Evolutionary conservation across 1,140 invertebrate species (phyloP).

Genomic region (Wiebesia pumilae): DNA sequence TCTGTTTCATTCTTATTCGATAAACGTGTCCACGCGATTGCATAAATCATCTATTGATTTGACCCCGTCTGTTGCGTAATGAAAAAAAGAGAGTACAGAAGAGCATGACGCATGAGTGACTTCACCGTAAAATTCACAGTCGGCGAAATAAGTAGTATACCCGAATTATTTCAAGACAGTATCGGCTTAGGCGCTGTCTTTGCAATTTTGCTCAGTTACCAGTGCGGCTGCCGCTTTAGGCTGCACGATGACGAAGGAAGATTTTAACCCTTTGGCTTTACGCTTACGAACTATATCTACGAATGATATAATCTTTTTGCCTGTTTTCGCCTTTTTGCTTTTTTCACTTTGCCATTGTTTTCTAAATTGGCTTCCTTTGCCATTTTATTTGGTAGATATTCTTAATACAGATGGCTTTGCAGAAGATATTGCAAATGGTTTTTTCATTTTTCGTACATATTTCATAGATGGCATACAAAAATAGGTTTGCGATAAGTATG

Average conservation of each 20-base stretch:
- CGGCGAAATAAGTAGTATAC: conserved; percentile 4
- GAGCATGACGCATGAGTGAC: not conserved
- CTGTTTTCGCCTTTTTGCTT: conserved; percentile 1
- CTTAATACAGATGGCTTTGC: not conserved
- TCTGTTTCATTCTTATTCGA: conserved; percentile 13
- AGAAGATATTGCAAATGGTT: not conserved
- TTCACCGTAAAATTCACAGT: conserved; percentile 11
- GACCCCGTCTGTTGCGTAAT: conserved; percentile 29
- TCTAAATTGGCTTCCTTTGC: conserved; percentile 2
- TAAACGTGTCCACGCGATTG: not conserved
- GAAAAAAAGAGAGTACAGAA: not conserved
- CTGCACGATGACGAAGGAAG: conserved; percentile 14
- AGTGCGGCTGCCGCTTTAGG: not conserved
- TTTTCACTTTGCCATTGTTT: not conserved
- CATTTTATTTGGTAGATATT: conserved; percentile 5
- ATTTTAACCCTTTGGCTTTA: conserved; percentile 18
- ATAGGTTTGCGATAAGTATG: no score
- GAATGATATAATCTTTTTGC: not conserved
- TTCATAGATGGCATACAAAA: not conserved
- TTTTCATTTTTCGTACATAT: not conserved
- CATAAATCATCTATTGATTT: conserved; percentile 42
- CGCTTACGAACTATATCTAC: not conserved
- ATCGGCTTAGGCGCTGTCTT: not conserved
- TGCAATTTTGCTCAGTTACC: not conserved
- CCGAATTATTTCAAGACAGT: conserved; percentile 21